A percentile compares a stretch with the other conserved stretches of the same genome.
These are phyloP conservation scores for Coelinius sp. DNA, from an alignment of 2,888 invertebrate genomes.

Conservation along the genomic window DNA sequence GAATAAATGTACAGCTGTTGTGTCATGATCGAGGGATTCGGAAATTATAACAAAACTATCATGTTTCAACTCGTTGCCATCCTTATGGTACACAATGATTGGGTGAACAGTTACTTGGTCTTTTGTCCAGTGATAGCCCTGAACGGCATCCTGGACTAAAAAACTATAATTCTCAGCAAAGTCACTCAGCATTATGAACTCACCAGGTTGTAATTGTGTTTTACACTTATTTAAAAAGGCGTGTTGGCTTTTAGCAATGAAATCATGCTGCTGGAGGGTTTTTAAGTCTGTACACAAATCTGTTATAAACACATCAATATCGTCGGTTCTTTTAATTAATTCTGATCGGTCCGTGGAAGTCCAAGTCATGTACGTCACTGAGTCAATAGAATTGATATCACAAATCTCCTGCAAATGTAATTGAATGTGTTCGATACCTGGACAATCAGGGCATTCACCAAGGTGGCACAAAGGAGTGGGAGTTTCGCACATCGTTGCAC, in stretches of 20 bases:
- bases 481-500: slow-evolving; percentile 1
- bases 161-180: not conserved
- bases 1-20: no score
- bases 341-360: not conserved
- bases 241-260: not conserved
- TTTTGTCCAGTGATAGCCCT: not conserved
- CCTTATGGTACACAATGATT: not conserved
- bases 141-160: not conserved
- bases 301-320: not conserved
- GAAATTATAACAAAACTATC: not conserved
- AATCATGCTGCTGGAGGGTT: not conserved
- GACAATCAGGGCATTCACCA: slow-evolving; percentile 2
- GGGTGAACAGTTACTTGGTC: not conserved
- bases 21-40: no score
- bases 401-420: not conserved
- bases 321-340: not conserved
- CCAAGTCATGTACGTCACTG: not conserved
- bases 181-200: not conserved
- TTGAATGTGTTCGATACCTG: not conserved
- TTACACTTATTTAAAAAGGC: not conserved
- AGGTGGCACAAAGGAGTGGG: not conserved
- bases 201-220: no score
- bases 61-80: not conserved
- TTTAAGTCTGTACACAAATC: not conserved
- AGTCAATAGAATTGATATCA: not conserved